These are phyloP conservation scores for Axis porcinus DNA, from an alignment of 2,113 vertebrate species.

Conservation along the genomic window DNA sequence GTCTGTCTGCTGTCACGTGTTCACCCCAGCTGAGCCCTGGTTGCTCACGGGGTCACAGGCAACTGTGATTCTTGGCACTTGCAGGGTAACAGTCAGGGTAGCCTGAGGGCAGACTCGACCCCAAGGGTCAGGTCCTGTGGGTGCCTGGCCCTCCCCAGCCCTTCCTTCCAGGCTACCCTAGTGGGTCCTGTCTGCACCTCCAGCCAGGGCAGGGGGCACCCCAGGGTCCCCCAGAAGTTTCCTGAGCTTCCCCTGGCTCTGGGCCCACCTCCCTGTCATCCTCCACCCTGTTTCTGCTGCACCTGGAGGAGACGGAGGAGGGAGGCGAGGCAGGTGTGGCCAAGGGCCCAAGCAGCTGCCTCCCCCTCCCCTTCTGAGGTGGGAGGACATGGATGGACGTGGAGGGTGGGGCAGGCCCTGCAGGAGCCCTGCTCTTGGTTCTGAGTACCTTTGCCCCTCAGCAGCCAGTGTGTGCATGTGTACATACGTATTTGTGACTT, in stretches of 20 bases:
- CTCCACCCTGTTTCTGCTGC: background rate
- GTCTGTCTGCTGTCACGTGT: background rate
- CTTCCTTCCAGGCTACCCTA: background rate
- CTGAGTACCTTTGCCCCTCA: background rate
- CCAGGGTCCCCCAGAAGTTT: background rate
- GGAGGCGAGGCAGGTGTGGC: too few relatives aligned
- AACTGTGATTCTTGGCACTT: background rate
- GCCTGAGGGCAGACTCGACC: background rate
- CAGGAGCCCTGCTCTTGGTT: background rate
- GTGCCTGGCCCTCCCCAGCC: background rate
- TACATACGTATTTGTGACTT: constrained; percentile 56
- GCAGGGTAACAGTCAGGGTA: background rate
- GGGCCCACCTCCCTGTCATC: background rate
- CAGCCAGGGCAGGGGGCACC: background rate
- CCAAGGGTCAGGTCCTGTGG: background rate
- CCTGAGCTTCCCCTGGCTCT: background rate
- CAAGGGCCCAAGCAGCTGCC: background rate
- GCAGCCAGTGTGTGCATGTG: background rate
- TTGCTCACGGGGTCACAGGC: background rate
- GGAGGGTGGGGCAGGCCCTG: background rate
- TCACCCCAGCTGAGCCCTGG: background rate
- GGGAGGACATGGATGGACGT: fast-evolving
- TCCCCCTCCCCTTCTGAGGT: background rate
- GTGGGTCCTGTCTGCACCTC: background rate
- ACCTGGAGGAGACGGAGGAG: background rate